These are phyloP conservation scores for Chondrilla cf. caribensis DNA, from an alignment of 37 sponge, comb jelly and placozoan genomes.

Conservation along the genomic window DNA sequence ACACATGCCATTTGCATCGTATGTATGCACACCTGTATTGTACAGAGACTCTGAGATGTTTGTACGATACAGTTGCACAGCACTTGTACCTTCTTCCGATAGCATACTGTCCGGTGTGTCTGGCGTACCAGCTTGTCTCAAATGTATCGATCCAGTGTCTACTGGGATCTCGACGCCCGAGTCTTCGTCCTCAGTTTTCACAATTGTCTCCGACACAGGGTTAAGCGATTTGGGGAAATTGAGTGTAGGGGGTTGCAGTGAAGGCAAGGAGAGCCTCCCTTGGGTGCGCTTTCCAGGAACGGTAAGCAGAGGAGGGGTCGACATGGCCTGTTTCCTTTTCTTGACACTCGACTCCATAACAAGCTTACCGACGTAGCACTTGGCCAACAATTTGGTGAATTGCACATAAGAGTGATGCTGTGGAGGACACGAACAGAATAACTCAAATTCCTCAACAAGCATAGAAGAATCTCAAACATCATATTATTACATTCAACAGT, in stretches of 20 bases:
- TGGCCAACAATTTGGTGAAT: background rate
- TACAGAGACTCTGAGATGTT: background rate
- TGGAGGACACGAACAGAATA: background rate
- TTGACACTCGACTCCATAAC: background rate
- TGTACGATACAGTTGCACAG: background rate
- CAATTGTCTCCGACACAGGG: too few species aligned
- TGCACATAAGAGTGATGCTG: constrained; percentile 14
- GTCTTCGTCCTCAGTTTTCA: too few species aligned
- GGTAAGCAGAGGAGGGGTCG: background rate
- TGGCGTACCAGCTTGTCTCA: background rate
- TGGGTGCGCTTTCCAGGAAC: background rate
- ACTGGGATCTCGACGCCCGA: too few species aligned
- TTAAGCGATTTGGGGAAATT: too few species aligned
- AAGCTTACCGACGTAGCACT: constrained; percentile 9
- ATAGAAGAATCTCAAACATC: too few species aligned
- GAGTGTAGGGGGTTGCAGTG: background rate
- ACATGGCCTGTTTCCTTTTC: background rate
- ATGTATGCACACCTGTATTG: background rate
- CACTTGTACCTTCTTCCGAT: background rate
- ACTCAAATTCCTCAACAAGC: background rate
- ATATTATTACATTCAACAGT: too few species aligned
- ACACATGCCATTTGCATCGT: background rate
- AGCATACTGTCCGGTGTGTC: constrained; percentile 2
- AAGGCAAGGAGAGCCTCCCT: background rate
- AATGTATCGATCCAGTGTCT: too few species aligned